phyloP scores from a whole-genome alignment of 2,797 vertebrate genomes.

The Heterohyrax brucei region DNA sequence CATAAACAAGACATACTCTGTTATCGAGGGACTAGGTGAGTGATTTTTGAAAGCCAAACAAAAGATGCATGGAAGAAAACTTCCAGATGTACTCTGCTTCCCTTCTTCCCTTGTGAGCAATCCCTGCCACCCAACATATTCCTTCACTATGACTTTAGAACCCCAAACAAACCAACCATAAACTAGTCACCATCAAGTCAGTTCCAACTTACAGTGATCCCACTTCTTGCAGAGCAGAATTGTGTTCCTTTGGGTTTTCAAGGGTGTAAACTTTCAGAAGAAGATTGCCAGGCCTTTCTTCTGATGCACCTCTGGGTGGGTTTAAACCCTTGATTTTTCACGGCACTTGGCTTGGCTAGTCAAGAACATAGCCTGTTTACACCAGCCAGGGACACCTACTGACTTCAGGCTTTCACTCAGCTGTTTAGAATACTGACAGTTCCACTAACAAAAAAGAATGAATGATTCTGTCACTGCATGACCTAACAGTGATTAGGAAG shows the following conservation, averaged over 20 bases:
- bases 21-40: slow-evolving; percentile 73
- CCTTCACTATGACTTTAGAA: not conserved
- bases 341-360: not conserved
- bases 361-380: not conserved
- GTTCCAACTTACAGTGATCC: not conserved
- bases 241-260: not conserved
- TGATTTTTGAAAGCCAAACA: not conserved
- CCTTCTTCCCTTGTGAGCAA: not conserved
- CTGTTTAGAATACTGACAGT: not conserved
- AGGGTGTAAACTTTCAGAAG: not conserved
- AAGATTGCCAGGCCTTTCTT: not conserved
- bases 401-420: not conserved
- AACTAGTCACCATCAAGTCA: not conserved
- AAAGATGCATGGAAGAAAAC: not conserved
- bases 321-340: not conserved
- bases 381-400: not conserved
- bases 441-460: slow-evolving; percentile 16
- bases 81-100: not conserved
- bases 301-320: not conserved
- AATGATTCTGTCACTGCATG: not conserved
- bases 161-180: not conserved
- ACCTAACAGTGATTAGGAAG: slow-evolving; percentile 45
- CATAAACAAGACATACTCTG: slow-evolving; percentile 30
- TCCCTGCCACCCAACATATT: not conserved
- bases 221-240: not conserved